Evolutionary conservation across 2,113 vertebrate species (phyloP), one percentile per base, ranked within the genome.

Genomic region (Synodontis membranacea): DNA sequence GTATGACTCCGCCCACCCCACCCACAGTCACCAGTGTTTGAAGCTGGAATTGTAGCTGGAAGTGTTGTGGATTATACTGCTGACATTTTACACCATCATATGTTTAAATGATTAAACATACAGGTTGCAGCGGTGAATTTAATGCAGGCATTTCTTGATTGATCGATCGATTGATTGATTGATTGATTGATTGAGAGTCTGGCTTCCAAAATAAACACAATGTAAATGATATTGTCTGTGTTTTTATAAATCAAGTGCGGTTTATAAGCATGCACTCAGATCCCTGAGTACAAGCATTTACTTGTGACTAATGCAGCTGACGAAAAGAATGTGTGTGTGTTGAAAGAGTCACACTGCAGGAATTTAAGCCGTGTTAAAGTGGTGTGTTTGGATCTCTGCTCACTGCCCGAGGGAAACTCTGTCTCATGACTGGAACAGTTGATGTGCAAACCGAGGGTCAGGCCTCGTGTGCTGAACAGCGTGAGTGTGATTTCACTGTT

Each of bases 351-450:
- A 66, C 28, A 48, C 14, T 62, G 56, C 28, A 82, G 37, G 80
- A 82, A 82, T 82, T 82, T 62, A 62, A n/a, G 25, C 37, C 2
- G 56, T 84, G 70, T 60, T 58, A 60, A 50, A 58, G 42, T 75
- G 52, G 23, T 64, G 80, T 64, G 42, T 82, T 64, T 46, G 60
- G 25, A 66, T 82, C 60, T 82, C n/a, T 42, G 37, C 21, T 72
- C 8, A 9, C 37, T 58, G 83, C 82, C 68, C 42, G 37, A 75
- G 52, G 82, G 21, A 60, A 60, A 28, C 46, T 86, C 25, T 0
- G 58, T 72, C 85, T 72, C 64, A 82, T 86, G 64, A 82, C 79
- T 56, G 28, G 19, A 74, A 56, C 78, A 52, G 46, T 68, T 56
- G 62, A 56, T 56, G 31, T 46, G 42, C 23, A 56, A 42, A 17